Conservation (phyloP, 2,888 invertebrate species). For the Lysandra coridon region DNA sequence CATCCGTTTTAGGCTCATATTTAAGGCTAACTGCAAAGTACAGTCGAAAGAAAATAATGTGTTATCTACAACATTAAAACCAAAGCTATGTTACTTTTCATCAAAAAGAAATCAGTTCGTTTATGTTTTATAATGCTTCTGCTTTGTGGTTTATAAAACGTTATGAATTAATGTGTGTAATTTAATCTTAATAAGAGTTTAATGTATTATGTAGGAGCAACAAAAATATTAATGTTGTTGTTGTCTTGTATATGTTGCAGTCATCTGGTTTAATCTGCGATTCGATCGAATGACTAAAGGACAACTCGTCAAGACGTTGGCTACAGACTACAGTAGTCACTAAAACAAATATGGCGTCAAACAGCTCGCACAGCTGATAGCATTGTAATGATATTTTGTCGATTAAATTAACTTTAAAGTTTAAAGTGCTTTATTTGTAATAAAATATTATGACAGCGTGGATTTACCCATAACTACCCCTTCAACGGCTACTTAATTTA, state of each 20-base stretch:
- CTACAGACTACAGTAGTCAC: too few species aligned
- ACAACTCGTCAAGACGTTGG: too few species aligned
- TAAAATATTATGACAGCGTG: too few species aligned
- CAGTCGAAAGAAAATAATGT: neutral
- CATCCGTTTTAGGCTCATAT: conserved; percentile 2
- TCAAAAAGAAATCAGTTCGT: neutral
- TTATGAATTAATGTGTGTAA: neutral
- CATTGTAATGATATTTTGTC: too few species aligned
- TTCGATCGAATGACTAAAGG: too few species aligned
- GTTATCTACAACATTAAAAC: neutral
- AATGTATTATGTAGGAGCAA: neutral
- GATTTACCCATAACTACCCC: too few species aligned
- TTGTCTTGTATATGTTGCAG: neutral
- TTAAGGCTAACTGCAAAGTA: conserved; percentile 3
- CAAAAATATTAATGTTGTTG: neutral
- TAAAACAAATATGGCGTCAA: too few species aligned
- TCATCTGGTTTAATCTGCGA: too few species aligned
- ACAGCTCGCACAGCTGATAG: too few species aligned
- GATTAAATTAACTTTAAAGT: too few species aligned
- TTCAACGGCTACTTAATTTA: too few species aligned
- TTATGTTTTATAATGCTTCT: neutral
- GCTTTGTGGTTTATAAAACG: neutral
- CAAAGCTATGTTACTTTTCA: neutral
- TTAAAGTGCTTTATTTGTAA: too few species aligned
- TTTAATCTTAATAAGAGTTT: neutral